Conservation (phyloP, 2,113 vertebrate genomes). For the Heloderma charlesbogerti region DNA sequence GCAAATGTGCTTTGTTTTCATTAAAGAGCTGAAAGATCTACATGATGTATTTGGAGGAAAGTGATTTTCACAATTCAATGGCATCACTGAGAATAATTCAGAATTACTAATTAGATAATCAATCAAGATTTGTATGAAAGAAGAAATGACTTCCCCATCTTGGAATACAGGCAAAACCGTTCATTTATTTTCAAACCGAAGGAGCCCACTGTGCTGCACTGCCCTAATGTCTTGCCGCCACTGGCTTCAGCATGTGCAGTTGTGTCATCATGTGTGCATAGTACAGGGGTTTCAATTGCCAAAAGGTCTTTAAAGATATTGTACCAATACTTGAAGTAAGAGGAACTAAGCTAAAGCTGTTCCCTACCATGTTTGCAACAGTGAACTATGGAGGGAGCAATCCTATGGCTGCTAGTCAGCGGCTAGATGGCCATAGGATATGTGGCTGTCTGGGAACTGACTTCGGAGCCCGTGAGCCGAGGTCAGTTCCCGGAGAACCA, state of each 20-base stretch:
- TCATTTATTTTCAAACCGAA: background rate
- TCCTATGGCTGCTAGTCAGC: too few species aligned
- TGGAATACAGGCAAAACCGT: background rate
- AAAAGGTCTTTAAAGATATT: background rate
- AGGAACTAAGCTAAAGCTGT: background rate
- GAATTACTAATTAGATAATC: background rate
- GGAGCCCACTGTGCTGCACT: background rate
- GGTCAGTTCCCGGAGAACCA: too few species aligned
- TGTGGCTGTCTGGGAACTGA: too few species aligned
- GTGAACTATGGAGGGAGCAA: too few species aligned
- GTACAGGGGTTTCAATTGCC: background rate
- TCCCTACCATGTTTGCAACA: background rate
- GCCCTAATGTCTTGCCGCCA: background rate
- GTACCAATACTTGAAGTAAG: background rate
- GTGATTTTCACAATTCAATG: background rate
- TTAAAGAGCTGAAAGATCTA: background rate
- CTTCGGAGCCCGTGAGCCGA: too few species aligned
- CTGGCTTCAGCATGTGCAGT: background rate
- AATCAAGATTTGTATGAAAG: background rate
- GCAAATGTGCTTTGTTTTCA: background rate
- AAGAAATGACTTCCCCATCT: background rate
- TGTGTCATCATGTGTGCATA: background rate
- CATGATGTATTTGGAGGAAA: background rate
- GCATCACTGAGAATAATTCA: background rate
- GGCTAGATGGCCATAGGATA: too few species aligned